Evolutionary conservation across 2,888 invertebrate species (phyloP), one percentile per base, ranked within the genome.

Genomic region (Therioaphis trifolii): DNA sequence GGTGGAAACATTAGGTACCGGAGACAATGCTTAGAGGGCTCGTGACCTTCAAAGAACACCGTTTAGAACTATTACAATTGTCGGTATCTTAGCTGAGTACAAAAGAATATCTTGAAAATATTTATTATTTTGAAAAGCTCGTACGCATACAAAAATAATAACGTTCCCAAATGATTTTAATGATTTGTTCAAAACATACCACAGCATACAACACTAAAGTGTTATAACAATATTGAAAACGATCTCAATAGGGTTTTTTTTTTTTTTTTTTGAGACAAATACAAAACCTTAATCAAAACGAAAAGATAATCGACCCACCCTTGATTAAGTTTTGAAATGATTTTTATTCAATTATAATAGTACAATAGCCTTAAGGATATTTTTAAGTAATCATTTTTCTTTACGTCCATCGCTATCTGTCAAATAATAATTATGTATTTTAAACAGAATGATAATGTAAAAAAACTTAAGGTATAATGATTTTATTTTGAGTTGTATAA

Each of bases 11-110:
- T 46, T 46, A 24, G 21, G 15, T 43, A 24, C 18, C 4, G 35
- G 7, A 82, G 52, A 82, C 82, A 82, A 82, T 82, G 74, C 61
- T 72, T 12, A 18, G 69, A 69, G 58, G 79, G 79, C 27, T 69
- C 24, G 27, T 71, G 61, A 82, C 82, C 63, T 82, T 82, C 82
- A n/a, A 7, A 12, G 49, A 40, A 24, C 27, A 61, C 14, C 80
- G 80, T 80, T 80, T 71, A 80, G 21, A 35, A 61, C 52, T 29
- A 52, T 18, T 66, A 79, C 55, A 40, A 24, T 66, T 68, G 35
- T 35, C 55, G 72, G 72, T n/a, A 61, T 4, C 29, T 63, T 9
- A 7, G 29, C 18, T 12, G 3, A 14, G 7, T 11, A 74, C 82
- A 82, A 82, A 82, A 74, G 79, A 80, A 71, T 52, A 35, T 79